Evolutionary conservation across 2,888 invertebrate genomes (phyloP).

Genomic region (Cheilosia vulpina): DNA sequence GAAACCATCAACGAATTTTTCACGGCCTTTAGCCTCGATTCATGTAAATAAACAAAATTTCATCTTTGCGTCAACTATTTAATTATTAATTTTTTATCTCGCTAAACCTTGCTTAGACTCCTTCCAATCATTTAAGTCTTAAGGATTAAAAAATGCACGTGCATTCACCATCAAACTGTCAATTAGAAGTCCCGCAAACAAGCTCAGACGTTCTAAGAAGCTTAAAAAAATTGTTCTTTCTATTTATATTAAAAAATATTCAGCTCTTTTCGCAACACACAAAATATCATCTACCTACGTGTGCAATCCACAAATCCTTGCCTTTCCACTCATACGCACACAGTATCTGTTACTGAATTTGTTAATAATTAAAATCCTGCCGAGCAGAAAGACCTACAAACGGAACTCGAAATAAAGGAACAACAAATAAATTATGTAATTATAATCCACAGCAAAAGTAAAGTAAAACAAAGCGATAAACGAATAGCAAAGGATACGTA

Average conservation of each 20-base stretch:
- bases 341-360: constrained; percentile 2
- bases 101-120: too few species aligned
- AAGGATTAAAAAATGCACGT: background rate
- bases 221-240: background rate
- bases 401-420: background rate
- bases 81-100: too few species aligned
- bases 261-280: background rate
- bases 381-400: constrained; percentile 9
- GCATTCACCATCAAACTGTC: background rate
- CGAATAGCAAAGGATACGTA: constrained; percentile 18
- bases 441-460: constrained; percentile 14
- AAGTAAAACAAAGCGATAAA: constrained; percentile 21
- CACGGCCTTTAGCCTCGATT: too few species aligned
- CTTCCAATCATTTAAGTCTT: background rate
- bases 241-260: background rate
- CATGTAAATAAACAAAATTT: too few species aligned
- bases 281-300: background rate
- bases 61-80: too few species aligned
- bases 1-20: too few species aligned
- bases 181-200: background rate
- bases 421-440: constrained; percentile 34
- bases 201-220: constrained; percentile 6
- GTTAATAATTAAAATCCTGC: constrained; percentile 40
- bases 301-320: background rate
- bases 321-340: background rate